Evolutionary conservation across 1,140 invertebrate genomes (phyloP), one percentile per base, ranked within the genome.

Genomic region (Neelides sp.): DNA sequence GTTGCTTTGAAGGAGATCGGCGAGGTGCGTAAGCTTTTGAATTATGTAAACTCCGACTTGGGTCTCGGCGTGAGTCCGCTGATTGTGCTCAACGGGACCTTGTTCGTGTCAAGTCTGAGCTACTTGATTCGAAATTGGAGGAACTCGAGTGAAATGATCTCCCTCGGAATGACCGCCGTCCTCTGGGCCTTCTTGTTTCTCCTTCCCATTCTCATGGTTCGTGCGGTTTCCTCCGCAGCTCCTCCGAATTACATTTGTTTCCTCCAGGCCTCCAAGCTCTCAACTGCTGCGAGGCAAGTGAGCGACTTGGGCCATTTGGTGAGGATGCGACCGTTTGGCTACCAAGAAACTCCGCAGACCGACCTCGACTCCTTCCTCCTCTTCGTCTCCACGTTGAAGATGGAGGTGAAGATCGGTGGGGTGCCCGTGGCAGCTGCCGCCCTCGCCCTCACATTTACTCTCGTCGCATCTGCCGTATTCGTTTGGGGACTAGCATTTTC

Each of bases 321-420:
- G 39, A 71, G 81, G 28, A 75, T 77, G n/a, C 70, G 82, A 22
- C 82, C 83, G 2, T 85, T 83, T 63, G 77, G 82, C 2, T 82
- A 85, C 69, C 80, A 83, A 66, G 75, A 78, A 55, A 81, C 80
- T 23, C 73, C 81, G 1, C 73, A 75, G 35, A 72, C 77, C 59
- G 82, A 85, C 69, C 69, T 87, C 37, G 78, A 82, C 61, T 78
- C 81, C 1, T 75, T 85, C 54, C 69, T 87, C n/a, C 65, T 84
- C 24, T 86, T 80, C 63, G 77, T 83, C 2, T 79, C 80, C 4
- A 79, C 78, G 4, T 69, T 87, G 48, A 75, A 76, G 60, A 77
- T 86, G 65, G 75, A 75, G 49, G 82, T 82, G 2, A 77, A 77
- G 65, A 65, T 86, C n/a, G n/a, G n/a, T n/a, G n/a, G n/a, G n/a